Evolutionary conservation across 2,113 vertebrate genomes (phyloP).

Genomic region (Halichoeres trimaculatus): DNA sequence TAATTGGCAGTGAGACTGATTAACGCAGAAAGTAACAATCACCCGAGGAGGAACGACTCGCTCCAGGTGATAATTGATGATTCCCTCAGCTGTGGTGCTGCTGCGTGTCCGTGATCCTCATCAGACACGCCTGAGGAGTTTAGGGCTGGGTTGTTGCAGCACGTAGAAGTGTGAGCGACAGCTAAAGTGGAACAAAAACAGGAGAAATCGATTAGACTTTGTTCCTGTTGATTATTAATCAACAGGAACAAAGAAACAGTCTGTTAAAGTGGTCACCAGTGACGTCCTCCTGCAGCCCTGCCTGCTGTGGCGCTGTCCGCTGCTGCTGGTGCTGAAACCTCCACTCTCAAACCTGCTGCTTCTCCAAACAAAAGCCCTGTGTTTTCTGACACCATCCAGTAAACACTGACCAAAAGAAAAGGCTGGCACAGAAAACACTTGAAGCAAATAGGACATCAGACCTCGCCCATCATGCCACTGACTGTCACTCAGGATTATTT

Average conservation of each 20-base stretch:
- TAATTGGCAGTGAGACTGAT: too few species aligned
- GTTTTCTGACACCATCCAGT: too few species aligned
- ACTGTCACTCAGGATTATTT: too few species aligned
- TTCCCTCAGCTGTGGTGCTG: slow-evolving; percentile 6
- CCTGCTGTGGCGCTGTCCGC: slow-evolving; percentile 28
- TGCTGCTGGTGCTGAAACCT: slow-evolving; percentile 44
- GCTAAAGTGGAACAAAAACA: slow-evolving; percentile 5
- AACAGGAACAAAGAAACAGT: not conserved
- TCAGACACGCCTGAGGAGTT: not conserved
- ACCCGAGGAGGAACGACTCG: not conserved
- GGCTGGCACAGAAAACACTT: too few species aligned
- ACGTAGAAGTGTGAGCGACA: not conserved
- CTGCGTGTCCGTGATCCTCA: not conserved
- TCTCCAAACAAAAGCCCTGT: too few species aligned
- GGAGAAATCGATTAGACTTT: not conserved
- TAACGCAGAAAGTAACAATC: too few species aligned
- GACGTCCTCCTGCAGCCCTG: not conserved
- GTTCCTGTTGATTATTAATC: not conserved
- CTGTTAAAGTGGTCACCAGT: not conserved
- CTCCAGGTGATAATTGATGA: not conserved
- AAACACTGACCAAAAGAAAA: too few species aligned
- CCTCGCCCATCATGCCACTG: too few species aligned
- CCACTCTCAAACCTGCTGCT: not conserved
- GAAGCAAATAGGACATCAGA: too few species aligned
- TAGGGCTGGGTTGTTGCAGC: slow-evolving; percentile 4